Conservation (phyloP, 2,113 vertebrate species). For the Nymphicus hollandicus region DNA sequence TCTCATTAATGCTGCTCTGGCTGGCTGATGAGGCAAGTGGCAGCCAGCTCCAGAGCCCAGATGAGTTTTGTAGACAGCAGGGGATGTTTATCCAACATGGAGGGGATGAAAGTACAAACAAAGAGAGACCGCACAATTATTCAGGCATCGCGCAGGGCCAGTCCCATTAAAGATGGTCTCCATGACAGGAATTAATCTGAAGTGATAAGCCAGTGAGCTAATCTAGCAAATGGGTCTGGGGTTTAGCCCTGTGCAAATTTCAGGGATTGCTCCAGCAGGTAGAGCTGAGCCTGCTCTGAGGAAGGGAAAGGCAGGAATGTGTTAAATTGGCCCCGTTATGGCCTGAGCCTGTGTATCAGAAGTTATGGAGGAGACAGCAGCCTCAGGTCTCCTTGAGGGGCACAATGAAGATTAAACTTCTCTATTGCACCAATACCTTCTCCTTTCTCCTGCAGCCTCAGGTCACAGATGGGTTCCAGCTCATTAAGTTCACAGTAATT, state of each 20-base stretch:
- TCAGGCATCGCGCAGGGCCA: constrained; percentile 8
- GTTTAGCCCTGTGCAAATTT: background rate
- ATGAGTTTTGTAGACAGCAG: constrained; percentile 55
- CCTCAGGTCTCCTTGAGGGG: constrained; percentile 31
- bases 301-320: background rate
- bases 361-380: background rate
- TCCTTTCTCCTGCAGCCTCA: constrained; percentile 33
- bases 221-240: constrained; percentile 1
- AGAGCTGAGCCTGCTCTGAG: background rate
- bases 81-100: constrained; percentile 63
- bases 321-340: background rate
- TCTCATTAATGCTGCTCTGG: constrained; percentile 58
- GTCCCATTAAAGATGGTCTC: constrained; percentile 43
- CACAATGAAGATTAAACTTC: constrained; percentile 41
- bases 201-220: constrained; percentile 26
- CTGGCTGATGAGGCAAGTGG: constrained; percentile 58
- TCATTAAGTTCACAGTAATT: constrained; percentile 55
- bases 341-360: background rate
- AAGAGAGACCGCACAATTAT: constrained; percentile 39
- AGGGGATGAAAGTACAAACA: constrained; percentile 48
- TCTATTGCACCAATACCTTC: background rate
- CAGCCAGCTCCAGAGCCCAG: background rate
- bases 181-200: constrained; percentile 62
- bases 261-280: background rate
- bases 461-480: constrained; percentile 40